Conservation (phyloP, 2,888 invertebrate genomes). For the Clostera curtula region DNA sequence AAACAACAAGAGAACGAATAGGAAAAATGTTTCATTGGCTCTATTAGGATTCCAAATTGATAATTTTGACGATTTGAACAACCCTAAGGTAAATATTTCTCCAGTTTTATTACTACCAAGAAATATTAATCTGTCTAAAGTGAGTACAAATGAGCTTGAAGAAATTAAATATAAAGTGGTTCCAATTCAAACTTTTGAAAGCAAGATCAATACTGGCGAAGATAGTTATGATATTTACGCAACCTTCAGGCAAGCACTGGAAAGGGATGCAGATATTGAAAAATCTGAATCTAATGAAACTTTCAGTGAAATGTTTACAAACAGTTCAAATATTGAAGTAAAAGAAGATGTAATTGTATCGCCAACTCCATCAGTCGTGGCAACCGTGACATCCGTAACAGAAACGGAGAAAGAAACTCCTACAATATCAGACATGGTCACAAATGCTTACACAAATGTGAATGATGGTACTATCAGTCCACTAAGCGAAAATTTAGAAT, state of each 20-base stretch:
- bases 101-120: slow-evolving; percentile 13
- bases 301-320: neutral
- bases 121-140: slow-evolving; percentile 1
- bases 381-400: no score
- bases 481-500: no score
- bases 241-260: neutral
- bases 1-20: neutral
- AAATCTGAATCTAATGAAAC: neutral
- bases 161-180: neutral
- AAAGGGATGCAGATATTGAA: neutral
- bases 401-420: no score
- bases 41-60: slow-evolving; percentile 1
- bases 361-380: no score
- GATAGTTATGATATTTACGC: neutral
- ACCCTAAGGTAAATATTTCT: slow-evolving; percentile 11
- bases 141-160: neutral
- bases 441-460: no score
- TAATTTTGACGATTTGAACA: slow-evolving; percentile 2
- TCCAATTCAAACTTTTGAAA: slow-evolving; percentile 2
- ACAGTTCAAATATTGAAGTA: no score
- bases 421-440: no score
- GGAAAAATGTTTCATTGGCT: no score
- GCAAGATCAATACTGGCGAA: slow-evolving; percentile 1
- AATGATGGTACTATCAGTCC: no score
- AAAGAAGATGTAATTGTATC: no score